Evolutionary conservation across 2,113 vertebrate genomes (phyloP).

Genomic region (Prunella fulvescens): DNA sequence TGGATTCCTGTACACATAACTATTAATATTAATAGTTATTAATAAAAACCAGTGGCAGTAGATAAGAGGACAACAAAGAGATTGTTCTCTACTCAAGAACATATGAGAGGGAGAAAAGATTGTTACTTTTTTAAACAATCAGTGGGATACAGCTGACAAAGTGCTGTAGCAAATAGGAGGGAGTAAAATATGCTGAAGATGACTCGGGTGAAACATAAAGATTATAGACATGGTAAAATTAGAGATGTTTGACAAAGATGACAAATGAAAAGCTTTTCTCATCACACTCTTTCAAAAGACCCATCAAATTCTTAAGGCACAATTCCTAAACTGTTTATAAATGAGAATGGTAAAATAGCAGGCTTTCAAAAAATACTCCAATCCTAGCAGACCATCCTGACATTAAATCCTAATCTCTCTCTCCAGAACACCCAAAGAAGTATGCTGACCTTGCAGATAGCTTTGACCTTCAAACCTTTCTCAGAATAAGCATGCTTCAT

Average conservation of each 20-base stretch:
- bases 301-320: background rate
- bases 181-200: background rate
- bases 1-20: background rate
- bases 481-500: background rate
- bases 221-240: background rate
- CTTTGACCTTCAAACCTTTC: background rate
- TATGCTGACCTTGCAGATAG: background rate
- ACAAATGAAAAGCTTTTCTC: background rate
- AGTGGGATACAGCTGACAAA: slow-evolving; percentile 16
- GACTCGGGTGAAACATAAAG: background rate
- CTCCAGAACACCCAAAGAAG: background rate
- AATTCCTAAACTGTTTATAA: background rate
- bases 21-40: background rate
- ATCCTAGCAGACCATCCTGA: background rate
- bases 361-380: background rate
- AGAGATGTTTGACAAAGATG: background rate
- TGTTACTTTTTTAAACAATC: background rate
- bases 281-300: background rate
- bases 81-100: background rate
- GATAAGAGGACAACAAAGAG: background rate
- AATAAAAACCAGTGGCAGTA: background rate
- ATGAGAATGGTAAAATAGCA: background rate
- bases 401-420: background rate
- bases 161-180: background rate
- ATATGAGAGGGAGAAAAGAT: background rate